Evolutionary conservation across 2,797 vertebrate species (phyloP), one percentile per base, ranked within the genome.

Genomic region (Eutrigla gurnardus): DNA sequence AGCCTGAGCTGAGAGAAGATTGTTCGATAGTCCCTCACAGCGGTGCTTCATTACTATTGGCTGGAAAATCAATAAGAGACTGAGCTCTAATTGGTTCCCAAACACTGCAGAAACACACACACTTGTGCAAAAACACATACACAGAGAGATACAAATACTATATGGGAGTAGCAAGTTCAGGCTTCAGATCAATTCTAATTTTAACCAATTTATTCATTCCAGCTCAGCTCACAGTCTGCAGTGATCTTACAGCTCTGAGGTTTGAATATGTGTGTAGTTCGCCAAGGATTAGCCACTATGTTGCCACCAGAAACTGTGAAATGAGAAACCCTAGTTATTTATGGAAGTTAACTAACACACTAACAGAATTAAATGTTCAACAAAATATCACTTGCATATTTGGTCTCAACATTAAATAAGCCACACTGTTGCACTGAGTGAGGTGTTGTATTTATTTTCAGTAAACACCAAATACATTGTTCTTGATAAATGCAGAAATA

Each of bases 1-100:
- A 70, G 53, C 52, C 73, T 61, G 76, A 69, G 74, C 76, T 43
- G 36, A 62, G 70, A 73, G 65, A 81, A 62, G 67, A 77, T 43
- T 60, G 81, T 83, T 86, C 72, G 18, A 85, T 86, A 86, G 84
- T 57, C 58, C 72, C 63, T 86, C 81, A 68, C 77, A 47, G 69
- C 81, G 68, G 49, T 42, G 82, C 83, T 87, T 88, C 84, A 89
- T 86, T 82, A 83, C 86, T 91, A 92, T 91, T 92, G 92, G 89
- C 91, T 88, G 65, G 39, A 64, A 93, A 92, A 92, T 93, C 92
- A 88, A 93, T 93, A 88, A n/a, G 49, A 81, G 74, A 71, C 81
- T 18, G 66, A 65, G 58, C 68, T 83, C 86, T 92, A 91, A 92
- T 90, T 92, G 88, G 91, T 79, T 91, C 80, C 76, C 62, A 83